Evolutionary conservation across 2,888 invertebrate species (phyloP).

Genomic region (Campoletis raptor): DNA sequence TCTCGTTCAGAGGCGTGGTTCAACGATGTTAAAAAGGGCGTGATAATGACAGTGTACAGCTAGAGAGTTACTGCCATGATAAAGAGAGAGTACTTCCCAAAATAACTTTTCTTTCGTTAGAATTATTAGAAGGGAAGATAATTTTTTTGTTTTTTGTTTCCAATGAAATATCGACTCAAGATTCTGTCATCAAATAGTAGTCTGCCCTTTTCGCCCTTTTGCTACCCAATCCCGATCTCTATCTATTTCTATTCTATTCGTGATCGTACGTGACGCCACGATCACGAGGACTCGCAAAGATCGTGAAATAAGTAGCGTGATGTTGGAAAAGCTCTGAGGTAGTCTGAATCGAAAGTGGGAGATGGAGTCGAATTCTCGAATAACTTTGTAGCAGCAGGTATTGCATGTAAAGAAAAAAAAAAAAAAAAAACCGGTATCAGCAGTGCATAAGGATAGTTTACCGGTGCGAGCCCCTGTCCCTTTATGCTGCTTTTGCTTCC

Average conservation of each 20-base stretch:
- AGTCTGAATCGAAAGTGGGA: conserved; percentile 25
- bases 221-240: conserved; percentile 41
- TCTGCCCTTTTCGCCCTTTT: conserved; percentile 31
- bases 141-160: background rate
- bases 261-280: conserved; percentile 63
- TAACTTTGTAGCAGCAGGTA: conserved; percentile 53
- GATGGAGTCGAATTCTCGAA: conserved; percentile 59
- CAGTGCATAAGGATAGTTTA: conserved; percentile 64
- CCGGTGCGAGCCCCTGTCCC: conserved; percentile 53
- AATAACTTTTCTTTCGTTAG: background rate
- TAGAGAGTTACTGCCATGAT: background rate
- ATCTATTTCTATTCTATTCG: conserved; percentile 46
- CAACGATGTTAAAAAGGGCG: background rate
- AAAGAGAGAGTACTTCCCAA: background rate
- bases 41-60: background rate
- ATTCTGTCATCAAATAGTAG: conserved; percentile 44
- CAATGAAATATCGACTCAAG: background rate
- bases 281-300: conserved; percentile 61
- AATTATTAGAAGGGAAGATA: background rate
- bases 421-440: conserved; percentile 33
- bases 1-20: background rate
- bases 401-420: background rate
- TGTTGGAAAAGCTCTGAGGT: conserved; percentile 52
- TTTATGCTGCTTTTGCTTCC: conserved; percentile 49
- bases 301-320: conserved; percentile 65